These are phyloP conservation scores for Drosophila neoperkinsi DNA, from an alignment of 2,888 invertebrate genomes.

Conservation along the genomic window DNA sequence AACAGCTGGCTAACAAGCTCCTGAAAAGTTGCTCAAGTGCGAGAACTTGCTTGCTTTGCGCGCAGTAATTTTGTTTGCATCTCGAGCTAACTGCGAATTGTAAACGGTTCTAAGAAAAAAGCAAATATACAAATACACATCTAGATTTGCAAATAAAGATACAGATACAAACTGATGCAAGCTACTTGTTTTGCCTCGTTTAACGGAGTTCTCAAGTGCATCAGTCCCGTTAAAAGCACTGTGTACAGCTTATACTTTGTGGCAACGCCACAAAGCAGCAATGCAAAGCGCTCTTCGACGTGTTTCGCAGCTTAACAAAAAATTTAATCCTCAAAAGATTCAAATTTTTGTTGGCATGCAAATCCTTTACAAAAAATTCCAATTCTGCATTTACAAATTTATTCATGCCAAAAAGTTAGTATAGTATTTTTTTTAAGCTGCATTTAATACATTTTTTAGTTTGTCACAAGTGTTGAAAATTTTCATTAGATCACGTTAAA, in stretches of 20 bases:
- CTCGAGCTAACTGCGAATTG: slow-evolving; percentile 44
- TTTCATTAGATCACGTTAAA: background rate
- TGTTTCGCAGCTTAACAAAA: slow-evolving; percentile 2
- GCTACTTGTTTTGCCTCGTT: slow-evolving; percentile 53
- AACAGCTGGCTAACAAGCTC: slow-evolving; percentile 18
- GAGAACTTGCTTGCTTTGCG: slow-evolving; percentile 65
- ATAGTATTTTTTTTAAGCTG: background rate
- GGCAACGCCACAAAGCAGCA: slow-evolving; percentile 20
- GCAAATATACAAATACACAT: slow-evolving; percentile 2
- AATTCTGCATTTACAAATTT: background rate
- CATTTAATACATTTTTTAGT: background rate
- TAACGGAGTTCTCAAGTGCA: slow-evolving; percentile 57
- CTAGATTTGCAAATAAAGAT: slow-evolving; percentile 8
- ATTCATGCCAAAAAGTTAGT: background rate
- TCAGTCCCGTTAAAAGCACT: slow-evolving; percentile 17
- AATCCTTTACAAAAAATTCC: background rate
- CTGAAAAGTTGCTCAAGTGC: slow-evolving; percentile 41
- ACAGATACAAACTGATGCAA: slow-evolving; percentile 37
- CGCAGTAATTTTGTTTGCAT: slow-evolving; percentile 59
- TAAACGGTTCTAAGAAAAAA: slow-evolving; percentile 58
- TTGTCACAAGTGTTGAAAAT: background rate
- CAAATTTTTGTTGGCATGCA: background rate
- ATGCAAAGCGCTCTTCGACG: slow-evolving; percentile 1
- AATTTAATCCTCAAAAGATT: background rate
- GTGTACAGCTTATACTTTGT: slow-evolving; percentile 19